Conservation (phyloP, 2,888 invertebrate genomes). For the Bombylius major region DNA sequence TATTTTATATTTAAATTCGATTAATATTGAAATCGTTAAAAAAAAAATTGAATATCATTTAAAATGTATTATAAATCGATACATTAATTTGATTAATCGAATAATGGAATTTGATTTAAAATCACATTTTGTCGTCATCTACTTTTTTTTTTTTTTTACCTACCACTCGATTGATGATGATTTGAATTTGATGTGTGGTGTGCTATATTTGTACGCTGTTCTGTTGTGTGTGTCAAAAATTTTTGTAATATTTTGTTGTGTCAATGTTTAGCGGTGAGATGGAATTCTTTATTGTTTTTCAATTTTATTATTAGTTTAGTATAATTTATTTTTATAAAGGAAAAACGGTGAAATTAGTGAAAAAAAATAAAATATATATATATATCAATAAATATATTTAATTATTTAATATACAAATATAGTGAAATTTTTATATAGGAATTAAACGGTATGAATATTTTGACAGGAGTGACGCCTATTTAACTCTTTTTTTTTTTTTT, state of each 20-base stretch:
- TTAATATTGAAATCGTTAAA: no score
- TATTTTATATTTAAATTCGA: no score
- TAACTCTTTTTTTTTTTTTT: not conserved
- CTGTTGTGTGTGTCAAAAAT: not conserved
- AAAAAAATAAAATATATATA: not conserved
- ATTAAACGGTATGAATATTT: not conserved
- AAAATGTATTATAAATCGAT: no score
- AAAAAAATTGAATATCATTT: no score
- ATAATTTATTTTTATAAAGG: not conserved
- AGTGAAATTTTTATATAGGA: not conserved
- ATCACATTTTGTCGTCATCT: no score
- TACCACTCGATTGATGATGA: no score
- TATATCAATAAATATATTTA: not conserved
- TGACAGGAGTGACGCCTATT: not conserved
- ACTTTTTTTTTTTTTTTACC: no score
- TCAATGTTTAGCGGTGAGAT: not conserved
- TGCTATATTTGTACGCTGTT: not conserved
- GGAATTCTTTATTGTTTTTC: not conserved
- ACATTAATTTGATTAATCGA: no score
- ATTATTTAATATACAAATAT: not conserved
- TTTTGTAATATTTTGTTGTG: not conserved
- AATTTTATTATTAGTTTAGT: not conserved
- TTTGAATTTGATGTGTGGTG: not conserved
- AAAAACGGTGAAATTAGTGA: not conserved
- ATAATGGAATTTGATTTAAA: no score